These are phyloP conservation scores for Drosophila azteca DNA, from an alignment of 1,140 invertebrate species.

Conservation along the genomic window DNA sequence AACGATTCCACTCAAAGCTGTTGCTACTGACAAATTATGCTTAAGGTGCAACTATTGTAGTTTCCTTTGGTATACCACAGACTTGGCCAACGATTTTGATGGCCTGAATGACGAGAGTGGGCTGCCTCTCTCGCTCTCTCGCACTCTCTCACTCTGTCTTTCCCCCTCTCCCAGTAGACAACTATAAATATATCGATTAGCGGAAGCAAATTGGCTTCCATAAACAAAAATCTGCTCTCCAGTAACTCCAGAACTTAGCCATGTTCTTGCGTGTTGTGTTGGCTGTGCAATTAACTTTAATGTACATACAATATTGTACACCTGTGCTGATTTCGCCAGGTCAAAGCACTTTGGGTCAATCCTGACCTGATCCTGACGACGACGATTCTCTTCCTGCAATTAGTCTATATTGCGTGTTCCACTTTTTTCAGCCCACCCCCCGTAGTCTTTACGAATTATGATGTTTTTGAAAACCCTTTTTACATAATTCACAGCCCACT, in stretches of 20 bases:
- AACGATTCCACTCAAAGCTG: constrained; percentile 34
- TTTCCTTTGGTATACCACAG: not conserved
- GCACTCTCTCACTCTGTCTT: not conserved
- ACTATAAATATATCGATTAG: constrained; percentile 73
- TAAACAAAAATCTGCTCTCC: constrained; percentile 17
- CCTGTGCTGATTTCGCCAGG: constrained; percentile 67
- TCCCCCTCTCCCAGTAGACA: constrained; percentile 39
- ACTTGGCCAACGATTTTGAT: constrained; percentile 27
- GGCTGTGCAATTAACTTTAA: constrained; percentile 58
- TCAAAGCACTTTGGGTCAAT: constrained; percentile 32
- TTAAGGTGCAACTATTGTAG: constrained; percentile 12
- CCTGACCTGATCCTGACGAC: constrained; percentile 14
- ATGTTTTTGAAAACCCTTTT: constrained; percentile 28
- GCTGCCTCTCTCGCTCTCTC: constrained; percentile 11
- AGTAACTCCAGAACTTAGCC: constrained; percentile 46
- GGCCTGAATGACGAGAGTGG: constrained; percentile 54
- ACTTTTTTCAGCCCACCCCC: constrained; percentile 55
- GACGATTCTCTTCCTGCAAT: constrained; percentile 54
- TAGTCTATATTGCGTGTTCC: constrained; percentile 78
- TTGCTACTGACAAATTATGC: constrained; percentile 50
- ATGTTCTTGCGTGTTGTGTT: constrained; percentile 69
- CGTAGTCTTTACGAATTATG: not conserved
- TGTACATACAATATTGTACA: constrained; percentile 37
- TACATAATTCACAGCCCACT: constrained; percentile 39
- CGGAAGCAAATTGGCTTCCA: constrained; percentile 21